These are phyloP conservation scores for Blastobasis adustella DNA, from an alignment of 2,888 invertebrate genomes.

Conservation along the genomic window DNA sequence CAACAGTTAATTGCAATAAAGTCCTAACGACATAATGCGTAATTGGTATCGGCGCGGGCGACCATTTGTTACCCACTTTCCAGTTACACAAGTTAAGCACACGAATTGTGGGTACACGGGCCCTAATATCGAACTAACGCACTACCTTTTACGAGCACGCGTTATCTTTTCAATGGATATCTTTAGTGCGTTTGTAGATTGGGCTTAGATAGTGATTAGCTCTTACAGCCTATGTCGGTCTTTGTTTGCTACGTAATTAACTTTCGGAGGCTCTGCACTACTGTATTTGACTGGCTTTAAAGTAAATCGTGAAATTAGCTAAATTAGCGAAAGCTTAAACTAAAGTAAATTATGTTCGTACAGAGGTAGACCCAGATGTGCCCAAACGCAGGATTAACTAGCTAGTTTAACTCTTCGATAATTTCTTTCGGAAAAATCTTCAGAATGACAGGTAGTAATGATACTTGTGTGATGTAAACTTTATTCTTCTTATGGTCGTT, in stretches of 20 bases:
- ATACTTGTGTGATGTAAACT: no score
- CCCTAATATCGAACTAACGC: not conserved
- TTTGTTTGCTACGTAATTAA: not conserved
- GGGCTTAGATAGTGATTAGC: not conserved
- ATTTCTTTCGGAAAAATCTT: no score
- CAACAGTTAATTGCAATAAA: constrained; percentile 19
- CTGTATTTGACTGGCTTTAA: no score
- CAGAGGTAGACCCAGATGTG: no score
- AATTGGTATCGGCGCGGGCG: constrained; percentile 17
- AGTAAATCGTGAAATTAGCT: no score
- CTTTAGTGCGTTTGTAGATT: not conserved
- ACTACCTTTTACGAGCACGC: not conserved
- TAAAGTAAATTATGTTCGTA: no score
- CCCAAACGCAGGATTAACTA: no score
- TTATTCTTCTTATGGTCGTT: no score
- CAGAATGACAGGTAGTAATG: no score
- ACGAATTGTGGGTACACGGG: not conserved
- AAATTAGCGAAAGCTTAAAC: no score
- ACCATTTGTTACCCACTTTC: constrained; percentile 27
- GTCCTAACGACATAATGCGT: constrained; percentile 27
- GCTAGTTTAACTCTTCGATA: no score
- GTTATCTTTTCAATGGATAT: not conserved
- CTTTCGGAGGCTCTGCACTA: no score
- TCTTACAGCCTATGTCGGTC: not conserved
- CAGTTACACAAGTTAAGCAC: constrained; percentile 6